Conservation (phyloP, 1,140 invertebrate genomes). For the Propsilocerus akamusi region DNA sequence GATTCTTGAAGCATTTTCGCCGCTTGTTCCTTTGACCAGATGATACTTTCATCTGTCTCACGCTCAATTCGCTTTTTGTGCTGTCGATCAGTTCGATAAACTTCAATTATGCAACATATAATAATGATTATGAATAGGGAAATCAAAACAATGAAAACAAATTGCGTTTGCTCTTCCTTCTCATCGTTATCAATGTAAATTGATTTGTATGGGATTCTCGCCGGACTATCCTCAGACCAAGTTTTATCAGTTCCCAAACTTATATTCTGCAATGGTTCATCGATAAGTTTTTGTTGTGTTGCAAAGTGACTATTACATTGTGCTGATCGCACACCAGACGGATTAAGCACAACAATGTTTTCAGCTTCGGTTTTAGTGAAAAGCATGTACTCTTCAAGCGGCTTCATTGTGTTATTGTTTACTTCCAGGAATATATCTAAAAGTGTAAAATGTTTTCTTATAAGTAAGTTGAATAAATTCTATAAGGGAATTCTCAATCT, state of each 20-base stretch:
- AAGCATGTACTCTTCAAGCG: conserved; percentile 73
- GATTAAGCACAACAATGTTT: conserved; percentile 60
- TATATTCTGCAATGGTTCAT: conserved; percentile 41
- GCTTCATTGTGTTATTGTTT: conserved; percentile 60
- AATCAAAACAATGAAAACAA: conserved; percentile 50
- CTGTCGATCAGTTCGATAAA: conserved; percentile 41
- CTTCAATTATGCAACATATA: conserved; percentile 38
- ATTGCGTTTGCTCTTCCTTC: conserved; percentile 55
- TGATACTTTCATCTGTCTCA: conserved; percentile 45
- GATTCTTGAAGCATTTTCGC: conserved; percentile 36
- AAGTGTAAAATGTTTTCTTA: conserved; percentile 8
- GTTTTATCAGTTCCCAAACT: conserved; percentile 49
- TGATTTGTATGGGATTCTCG: conserved; percentile 48
- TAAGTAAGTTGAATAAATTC: not conserved
- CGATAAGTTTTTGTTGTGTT: conserved; percentile 33
- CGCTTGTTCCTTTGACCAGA: conserved; percentile 43
- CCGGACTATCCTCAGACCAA: conserved; percentile 65
- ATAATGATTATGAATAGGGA: conserved; percentile 46
- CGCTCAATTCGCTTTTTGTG: conserved; percentile 44
- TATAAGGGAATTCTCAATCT: conserved; percentile 15
- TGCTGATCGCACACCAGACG: conserved; percentile 62
- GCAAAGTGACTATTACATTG: conserved; percentile 61
- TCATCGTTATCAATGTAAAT: conserved; percentile 45
- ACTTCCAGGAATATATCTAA: conserved; percentile 65
- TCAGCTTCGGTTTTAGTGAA: conserved; percentile 63